phyloP scores from a whole-genome alignment of 2,113 vertebrate genomes.

The Mionectes macconnelli region DNA sequence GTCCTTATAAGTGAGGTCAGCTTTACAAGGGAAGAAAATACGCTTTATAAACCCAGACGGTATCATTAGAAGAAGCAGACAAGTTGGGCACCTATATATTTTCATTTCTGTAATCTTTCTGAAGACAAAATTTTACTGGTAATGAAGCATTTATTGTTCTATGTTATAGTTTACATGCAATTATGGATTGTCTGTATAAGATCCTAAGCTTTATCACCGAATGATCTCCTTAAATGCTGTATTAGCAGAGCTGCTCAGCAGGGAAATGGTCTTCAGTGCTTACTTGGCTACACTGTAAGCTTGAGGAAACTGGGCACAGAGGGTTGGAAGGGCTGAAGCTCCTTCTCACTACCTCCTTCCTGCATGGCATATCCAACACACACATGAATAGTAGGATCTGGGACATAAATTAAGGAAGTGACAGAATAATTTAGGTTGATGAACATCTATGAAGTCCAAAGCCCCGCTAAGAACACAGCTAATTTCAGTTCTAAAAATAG shows the following conservation, averaged over 20 bases:
- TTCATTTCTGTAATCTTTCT: not conserved
- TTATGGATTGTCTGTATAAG: not conserved
- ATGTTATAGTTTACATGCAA: not conserved
- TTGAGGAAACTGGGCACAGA: not conserved
- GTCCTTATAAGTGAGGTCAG: conserved; percentile 22
- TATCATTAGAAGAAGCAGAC: not conserved
- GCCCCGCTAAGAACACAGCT: not conserved
- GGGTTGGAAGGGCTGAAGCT: not conserved
- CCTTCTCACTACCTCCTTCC: not conserved
- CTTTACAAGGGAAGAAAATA: not conserved
- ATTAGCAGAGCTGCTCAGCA: not conserved
- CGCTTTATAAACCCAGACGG: not conserved
- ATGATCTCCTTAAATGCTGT: not conserved
- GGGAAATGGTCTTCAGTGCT: not conserved
- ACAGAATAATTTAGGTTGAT: not conserved
- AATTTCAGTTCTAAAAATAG: not conserved
- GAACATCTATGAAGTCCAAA: not conserved
- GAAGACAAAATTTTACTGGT: not conserved
- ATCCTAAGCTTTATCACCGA: not conserved
- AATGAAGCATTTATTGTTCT: not conserved
- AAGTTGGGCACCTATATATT: not conserved
- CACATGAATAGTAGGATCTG: not conserved
- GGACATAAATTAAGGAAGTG: not conserved
- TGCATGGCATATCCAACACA: not conserved
- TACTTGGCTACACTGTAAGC: not conserved